Base-by-base conservation (phyloP, 2,113 vertebrate genomes). In the Isichthys henryi region DNA sequence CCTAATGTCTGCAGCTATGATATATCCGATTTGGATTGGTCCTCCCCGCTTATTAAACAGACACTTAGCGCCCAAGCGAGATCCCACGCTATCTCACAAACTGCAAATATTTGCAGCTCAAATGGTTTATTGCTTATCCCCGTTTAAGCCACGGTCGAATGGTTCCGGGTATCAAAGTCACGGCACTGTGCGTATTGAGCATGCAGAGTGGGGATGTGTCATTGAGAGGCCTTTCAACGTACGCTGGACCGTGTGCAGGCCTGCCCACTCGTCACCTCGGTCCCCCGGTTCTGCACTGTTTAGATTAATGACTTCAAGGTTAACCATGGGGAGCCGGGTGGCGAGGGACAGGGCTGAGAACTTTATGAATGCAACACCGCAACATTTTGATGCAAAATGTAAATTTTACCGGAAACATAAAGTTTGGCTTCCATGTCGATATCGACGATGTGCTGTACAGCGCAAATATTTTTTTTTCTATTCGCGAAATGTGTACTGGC, bases 101-200 rank as follows among this genome's bases (percentile, higher is more conserved):
- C 50, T 89, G 74, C 74, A 56, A 82, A 89, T 74, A 53, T 89
- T 49, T 83, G 66, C 88, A 83, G 88, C 49, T 49, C 31, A 82
- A 49, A 84, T 84, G 80, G 52, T 89, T 89, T 89, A 89, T 83
- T 84, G 80, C 88, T 85, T 83, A 89, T 85, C 80, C 50, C n/a
- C 80, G n/a, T 89, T 84, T 27, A 52, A 56, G 50, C 88, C 43
- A 53, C 52, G 21, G 88, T 89, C 43, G 88, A 27, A 48, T 58
- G 80, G 74, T 58, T 84, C 70, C 74, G 19, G 88, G 46, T 88
- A 52, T 48, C 88, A 21, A 11, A 83, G 88, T 89, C 70, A 39
- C 50, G 43, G 74, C 48, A 89, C n/a, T 82, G 70, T 53, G 83
- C 83, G 50, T 85, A 85, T 85, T 85, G 83, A 85, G 87, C 87